Evolutionary conservation across 2,888 invertebrate genomes (phyloP), one percentile per base, ranked within the genome.

Genomic region (Caenorhabditis doughertyi): DNA sequence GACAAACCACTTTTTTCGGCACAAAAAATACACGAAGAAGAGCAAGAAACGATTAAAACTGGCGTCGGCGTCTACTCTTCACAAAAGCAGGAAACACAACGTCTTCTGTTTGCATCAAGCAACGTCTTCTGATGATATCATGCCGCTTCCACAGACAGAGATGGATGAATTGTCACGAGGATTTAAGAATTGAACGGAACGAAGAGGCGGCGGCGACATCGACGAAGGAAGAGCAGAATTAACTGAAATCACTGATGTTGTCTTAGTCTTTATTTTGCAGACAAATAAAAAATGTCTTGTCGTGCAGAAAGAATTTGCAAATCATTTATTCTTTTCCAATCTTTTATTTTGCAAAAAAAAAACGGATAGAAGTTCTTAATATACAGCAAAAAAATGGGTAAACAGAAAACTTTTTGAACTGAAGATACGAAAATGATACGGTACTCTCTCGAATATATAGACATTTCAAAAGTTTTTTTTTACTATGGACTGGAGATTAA

Each of bases 21-120:
- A 27, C 56, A 42, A 60, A 65, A 25, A 51, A 71, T n/a, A 29
- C 3, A 62, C 9, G 49, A 67, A 47, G 67, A 76, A 65, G 58
- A 76, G 65, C 65, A 76, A 68, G 76, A 76, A 68, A 58, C 76
- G 67, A 76, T 76, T 76, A 76, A 76, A 76, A 60, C 76, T 44
- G 68, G 67, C 47, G 62, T 23, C 73, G 51, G 51, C 53, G 60
- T 16, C 27, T 39, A 51, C 29, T 53, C 39, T 60, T 35, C 53
- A 32, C 44, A 56, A 68, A 35, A 56, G 71, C 58, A 39, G 62
- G 62, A 62, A 72, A 51, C 60, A 72, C 71, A 58, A 62, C 62
- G 51, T 47, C 62, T 51, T 55, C 42, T 64, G 71, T 62, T 64
- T 73, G 72, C 71, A 39, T 58, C 55, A 35, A 49, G 64, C 70